Evolutionary conservation across 1,140 invertebrate species (phyloP).

Genomic region (Diorhabda elongata): DNA sequence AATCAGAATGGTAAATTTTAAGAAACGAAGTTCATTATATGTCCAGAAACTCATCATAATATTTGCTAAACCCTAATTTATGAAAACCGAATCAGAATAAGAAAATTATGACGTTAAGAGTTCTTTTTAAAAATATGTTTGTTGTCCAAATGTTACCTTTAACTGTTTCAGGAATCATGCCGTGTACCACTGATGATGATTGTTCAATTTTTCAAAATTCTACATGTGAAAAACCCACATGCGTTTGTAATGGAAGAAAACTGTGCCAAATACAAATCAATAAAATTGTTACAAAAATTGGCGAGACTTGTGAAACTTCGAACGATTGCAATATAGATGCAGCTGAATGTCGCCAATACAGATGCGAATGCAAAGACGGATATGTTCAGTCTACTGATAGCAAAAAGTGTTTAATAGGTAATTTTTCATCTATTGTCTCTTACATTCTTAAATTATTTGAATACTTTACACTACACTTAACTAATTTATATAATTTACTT

Average conservation of each 20-base stretch:
- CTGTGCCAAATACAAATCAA: not conserved
- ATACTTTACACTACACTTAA: too few relatives aligned
- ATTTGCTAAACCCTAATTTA: too few relatives aligned
- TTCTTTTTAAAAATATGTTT: too few relatives aligned
- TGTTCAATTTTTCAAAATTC: not conserved
- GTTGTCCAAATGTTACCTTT: too few relatives aligned
- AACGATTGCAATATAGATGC: conserved; percentile 12
- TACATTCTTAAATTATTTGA: too few relatives aligned
- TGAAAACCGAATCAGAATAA: too few relatives aligned
- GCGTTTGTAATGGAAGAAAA: conserved; percentile 6
- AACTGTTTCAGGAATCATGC: not conserved
- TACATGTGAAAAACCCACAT: not conserved
- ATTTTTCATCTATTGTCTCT: not conserved
- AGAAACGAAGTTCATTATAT: too few relatives aligned
- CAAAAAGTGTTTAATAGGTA: conserved; percentile 12
- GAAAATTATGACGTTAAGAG: too few relatives aligned
- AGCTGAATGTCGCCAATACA: not conserved
- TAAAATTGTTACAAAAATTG: conserved; percentile 12
- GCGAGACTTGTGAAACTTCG: not conserved
- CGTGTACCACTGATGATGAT: conserved; percentile 7
- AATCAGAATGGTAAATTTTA: too few relatives aligned
- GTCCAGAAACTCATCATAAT: too few relatives aligned
- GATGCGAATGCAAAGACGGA: conserved; percentile 2
- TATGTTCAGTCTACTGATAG: conserved; percentile 3
- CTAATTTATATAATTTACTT: too few relatives aligned